Evolutionary conservation across 30 jellyfish, hydroid and myxozoan species (phyloP), one percentile per base, ranked within the genome.

Genomic region (Rhopilema esculentum): DNA sequence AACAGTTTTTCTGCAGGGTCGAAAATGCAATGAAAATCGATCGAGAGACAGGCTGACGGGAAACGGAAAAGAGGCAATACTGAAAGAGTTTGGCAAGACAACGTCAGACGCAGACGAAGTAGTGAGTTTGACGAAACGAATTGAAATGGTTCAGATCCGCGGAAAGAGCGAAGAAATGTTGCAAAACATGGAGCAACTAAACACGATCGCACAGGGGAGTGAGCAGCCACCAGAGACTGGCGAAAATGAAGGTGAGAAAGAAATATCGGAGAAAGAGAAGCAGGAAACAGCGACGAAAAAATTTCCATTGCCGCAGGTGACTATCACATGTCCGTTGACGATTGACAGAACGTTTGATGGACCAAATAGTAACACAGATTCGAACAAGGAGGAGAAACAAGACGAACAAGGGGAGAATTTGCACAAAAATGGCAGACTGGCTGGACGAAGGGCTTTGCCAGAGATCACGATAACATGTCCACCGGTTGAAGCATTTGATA

Each of bases 381-480:
- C 75, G 48, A 22, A 49, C 64, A 69, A 63, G n/a, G 50, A 23
- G 22, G 66, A 23, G 18, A 16, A 33, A 16, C 61, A 31, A 19
- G 83, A 30, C 9, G 76, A 66, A 9, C 49, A 7, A 0, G 66
- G 52, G 80, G 71, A 62, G 25, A 53, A 79, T 29, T 50, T 19
- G 1, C 89, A 79, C 50, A 40, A 66, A 20, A 30, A 26, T 16
- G 89, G 69, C 0, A 79, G 62, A 49, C 27, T 85, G 25, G 88
- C 94, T 1, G 88, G 83, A 0, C 94, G 94, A 25, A 64, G 94
- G 22, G 88, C 94, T n/a, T 27, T 85, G 62, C 88, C 94, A 0
- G 94, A 85, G 16, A 85, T 85, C 0, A 85, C 94, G 23, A 85
- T 85, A 1, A 85, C 88, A 49, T 85, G 94, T 31, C 94, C 94